A percentile compares a stretch with the other conserved stretches of the same genome.
These are phyloP conservation scores for Microctonus aethiopoides DNA, from an alignment of 2,888 invertebrate genomes.

Conservation along the genomic window DNA sequence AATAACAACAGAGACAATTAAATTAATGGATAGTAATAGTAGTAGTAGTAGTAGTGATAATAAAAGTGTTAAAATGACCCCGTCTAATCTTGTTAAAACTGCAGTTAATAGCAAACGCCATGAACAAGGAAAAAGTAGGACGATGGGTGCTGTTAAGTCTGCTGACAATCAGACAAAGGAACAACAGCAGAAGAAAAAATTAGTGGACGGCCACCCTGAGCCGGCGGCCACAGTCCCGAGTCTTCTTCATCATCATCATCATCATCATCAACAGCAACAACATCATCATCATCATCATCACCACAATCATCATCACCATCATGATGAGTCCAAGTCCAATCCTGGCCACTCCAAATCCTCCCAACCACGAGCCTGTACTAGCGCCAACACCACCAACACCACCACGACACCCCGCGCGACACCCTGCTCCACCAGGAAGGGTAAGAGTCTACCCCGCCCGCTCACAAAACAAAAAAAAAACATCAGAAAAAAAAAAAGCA, in stretches of 20 bases:
- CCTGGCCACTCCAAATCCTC: slow-evolving; percentile 58
- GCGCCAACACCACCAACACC: slow-evolving; percentile 66
- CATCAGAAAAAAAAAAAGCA: slow-evolving; percentile 31
- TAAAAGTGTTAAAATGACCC: slow-evolving; percentile 67
- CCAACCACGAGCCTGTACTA: slow-evolving; percentile 66
- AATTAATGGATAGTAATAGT: slow-evolving; percentile 52
- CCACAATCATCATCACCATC: slow-evolving; percentile 36
- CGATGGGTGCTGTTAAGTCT: slow-evolving; percentile 67
- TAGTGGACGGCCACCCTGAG: slow-evolving; percentile 63
- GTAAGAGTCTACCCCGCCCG: slow-evolving; percentile 67
- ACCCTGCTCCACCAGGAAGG: slow-evolving; percentile 68
- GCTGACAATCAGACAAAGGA: slow-evolving; percentile 45
- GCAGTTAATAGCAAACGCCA: slow-evolving; percentile 74
- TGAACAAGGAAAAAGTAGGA: slow-evolving; percentile 69
- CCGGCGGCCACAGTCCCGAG: slow-evolving; percentile 50
- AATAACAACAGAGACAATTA: slow-evolving; percentile 17
- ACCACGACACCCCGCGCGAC: slow-evolving; percentile 68
- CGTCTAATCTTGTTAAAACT: slow-evolving; percentile 74
- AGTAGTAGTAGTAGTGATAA: slow-evolving; percentile 11
- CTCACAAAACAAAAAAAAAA: slow-evolving; percentile 50
- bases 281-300: slow-evolving; percentile 30
- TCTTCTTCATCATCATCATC: slow-evolving; percentile 25
- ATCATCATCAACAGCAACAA: slow-evolving; percentile 15
- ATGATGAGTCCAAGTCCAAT: slow-evolving; percentile 47
- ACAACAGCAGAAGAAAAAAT: slow-evolving; percentile 13